phyloP scores from a whole-genome alignment of 2,113 vertebrate species.

The Percopsis transmontana region DNA sequence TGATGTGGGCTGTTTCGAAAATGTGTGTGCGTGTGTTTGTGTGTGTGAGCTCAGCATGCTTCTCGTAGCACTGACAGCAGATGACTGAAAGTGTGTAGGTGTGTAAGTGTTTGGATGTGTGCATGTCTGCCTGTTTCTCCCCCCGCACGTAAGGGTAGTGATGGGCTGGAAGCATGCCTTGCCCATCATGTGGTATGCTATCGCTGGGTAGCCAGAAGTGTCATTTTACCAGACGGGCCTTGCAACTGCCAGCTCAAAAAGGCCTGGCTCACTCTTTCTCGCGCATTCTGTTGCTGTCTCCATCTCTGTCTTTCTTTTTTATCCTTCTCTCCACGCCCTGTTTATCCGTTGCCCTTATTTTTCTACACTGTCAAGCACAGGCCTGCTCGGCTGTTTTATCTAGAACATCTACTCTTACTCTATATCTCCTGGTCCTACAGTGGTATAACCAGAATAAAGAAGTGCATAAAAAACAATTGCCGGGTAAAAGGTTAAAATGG shows the following conservation, averaged over 20 bases:
- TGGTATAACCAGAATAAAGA: neutral
- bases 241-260: constrained; percentile 29
- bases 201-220: constrained; percentile 52
- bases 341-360: no score
- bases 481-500: constrained; percentile 38
- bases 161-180: constrained; percentile 57
- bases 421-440: constrained; percentile 19
- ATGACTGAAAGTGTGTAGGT: constrained; percentile 56
- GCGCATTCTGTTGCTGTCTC: constrained; percentile 30
- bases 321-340: neutral
- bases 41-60: constrained; percentile 56
- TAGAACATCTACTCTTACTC: constrained; percentile 24
- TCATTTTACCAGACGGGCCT: constrained; percentile 53
- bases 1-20: constrained; percentile 6
- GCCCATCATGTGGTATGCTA: constrained; percentile 60
- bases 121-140: constrained; percentile 20
- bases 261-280: constrained; percentile 8
- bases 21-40: constrained; percentile 27
- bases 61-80: constrained; percentile 59
- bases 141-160: constrained; percentile 19
- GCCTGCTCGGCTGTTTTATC: constrained; percentile 23
- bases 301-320: constrained; percentile 6
- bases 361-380: neutral
- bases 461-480: constrained; percentile 8
- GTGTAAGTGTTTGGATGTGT: constrained; percentile 17